Evolutionary conservation across 2,888 invertebrate species (phyloP), one percentile per base, ranked within the genome.

Genomic region (Coelogynopora nodosa): DNA sequence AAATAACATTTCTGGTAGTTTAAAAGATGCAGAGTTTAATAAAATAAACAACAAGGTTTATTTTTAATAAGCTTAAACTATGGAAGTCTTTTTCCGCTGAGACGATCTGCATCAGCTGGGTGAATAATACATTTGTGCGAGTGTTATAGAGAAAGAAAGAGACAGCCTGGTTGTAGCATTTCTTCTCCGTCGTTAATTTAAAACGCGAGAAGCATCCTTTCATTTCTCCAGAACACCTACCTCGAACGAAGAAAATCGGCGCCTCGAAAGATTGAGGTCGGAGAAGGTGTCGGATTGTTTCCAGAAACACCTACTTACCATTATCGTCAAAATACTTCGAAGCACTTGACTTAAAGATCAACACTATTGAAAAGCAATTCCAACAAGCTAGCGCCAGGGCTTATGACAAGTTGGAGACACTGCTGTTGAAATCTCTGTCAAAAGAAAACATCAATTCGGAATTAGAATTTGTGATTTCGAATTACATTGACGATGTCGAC

Each of bases 301-400:
- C 74, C 74, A 74, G 74, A 74, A 74, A 74, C 74, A 74, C 74
- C 74, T 74, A 74, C 49, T 74, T 10, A 74, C 74, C 74, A 74
- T n/a, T 74, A 74, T 74, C 23, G 27, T 74, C 5, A 74, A 74
- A 74, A 74, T 74, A 74, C 74, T 74, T 74, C 23, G 5, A 74
- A 23, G 74, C 74, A 74, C 74, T 74, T 74, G 74, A 74, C 27
- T 74, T 74, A 74, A 74, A n/a, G 74, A 74, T 74, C 74, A 74
- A 74, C 74, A 74, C 74, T 26, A 74, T 74, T 13, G 27, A 26
- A 74, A 74, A 23, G 5, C 74, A 26, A 74, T 74, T 74, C 74
- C 74, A 74, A 26, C 74, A 74, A 74, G 5, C 74, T 74, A 74
- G 74, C 23, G n/a, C n/a, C n/a, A 74, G 74, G 74, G 27, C 74